Base-by-base conservation (phyloP, 2,888 invertebrate species). In the Perizoma affinitatum region DNA sequence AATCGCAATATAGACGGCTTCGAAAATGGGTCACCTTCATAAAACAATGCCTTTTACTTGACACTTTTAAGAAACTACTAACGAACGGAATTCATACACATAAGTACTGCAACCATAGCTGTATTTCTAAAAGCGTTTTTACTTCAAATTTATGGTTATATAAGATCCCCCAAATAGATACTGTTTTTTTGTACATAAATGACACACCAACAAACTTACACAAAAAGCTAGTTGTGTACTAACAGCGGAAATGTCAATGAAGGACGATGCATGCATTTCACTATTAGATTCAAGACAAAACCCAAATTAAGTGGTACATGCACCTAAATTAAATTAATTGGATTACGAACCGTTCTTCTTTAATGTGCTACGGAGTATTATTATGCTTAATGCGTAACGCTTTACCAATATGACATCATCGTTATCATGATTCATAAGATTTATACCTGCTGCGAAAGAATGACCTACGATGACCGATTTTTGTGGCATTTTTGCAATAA, bases 351-450 rank as follows among this genome's bases (percentile, higher is more conserved):
- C 11, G 3, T 33, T 33, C 45, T n/a, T 42, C 5, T 6, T 22
- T 11, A 11, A 6, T 43, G 45, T 54, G 49, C 35, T 61, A 42
- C 38, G 53, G 41, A 42, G 62, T 52, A 56, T 69, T 69, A 49
- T 63, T 66, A 56, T 69, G 68, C 75, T 66, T 61, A 67, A 48
- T 69, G 65, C 66, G 68, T 71, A 68, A 62, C 67, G 70, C 66
- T 73, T 71, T 62, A 70, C 62, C 67, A 62, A 68, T 74, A 79
- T 87, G 87, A 87, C 78, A 65, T 70, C 69, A 68, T 64, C 51
- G 11, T 56, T 10, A 79, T 87, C 85, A 87, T 84, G 83, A 86
- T 76, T 86, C 84, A 85, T 77, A 65, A 75, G 66, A 72, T 74
- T 22, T 73, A 67, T 79, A 74, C 63, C 58, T 62, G 57, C 63